phyloP scores from a whole-genome alignment of 2,113 vertebrate genomes.

The Rallus limicola region DNA sequence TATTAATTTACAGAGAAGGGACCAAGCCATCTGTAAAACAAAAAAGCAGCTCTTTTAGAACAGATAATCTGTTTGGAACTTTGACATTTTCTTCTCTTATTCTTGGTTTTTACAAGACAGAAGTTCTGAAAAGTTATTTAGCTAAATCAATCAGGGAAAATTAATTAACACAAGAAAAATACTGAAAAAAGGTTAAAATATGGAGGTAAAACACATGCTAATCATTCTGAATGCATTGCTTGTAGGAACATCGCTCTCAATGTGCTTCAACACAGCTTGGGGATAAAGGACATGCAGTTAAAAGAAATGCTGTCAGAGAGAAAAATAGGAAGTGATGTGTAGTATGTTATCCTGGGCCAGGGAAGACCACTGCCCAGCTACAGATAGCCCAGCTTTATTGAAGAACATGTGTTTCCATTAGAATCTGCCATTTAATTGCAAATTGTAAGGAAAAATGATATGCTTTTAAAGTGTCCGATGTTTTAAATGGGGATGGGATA shows the following conservation, averaged over 20 bases:
- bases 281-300: not conserved
- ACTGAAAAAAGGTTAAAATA: not conserved
- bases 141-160: not conserved
- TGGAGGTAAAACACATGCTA: not conserved
- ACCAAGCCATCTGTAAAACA: constrained; percentile 88
- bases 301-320: not conserved
- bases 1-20: constrained; percentile 89
- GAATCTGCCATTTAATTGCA: not conserved
- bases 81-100: not conserved
- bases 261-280: not conserved
- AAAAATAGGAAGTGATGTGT: not conserved
- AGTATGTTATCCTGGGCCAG: not conserved
- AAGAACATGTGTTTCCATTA: not conserved
- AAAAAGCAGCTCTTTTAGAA: constrained; percentile 39
- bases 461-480: not conserved
- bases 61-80: not conserved
- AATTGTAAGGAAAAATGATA: not conserved
- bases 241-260: not conserved
- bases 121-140: not conserved
- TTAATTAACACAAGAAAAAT: not conserved
- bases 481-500: not conserved
- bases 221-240: not conserved
- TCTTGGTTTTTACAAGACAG: not conserved
- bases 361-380: not conserved
- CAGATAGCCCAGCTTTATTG: not conserved